A percentile compares a stretch with the other conserved stretches of the same genome.
These are phyloP conservation scores for Charadrius vociferus DNA, from an alignment of 2,113 vertebrate species.

Conservation along the genomic window DNA sequence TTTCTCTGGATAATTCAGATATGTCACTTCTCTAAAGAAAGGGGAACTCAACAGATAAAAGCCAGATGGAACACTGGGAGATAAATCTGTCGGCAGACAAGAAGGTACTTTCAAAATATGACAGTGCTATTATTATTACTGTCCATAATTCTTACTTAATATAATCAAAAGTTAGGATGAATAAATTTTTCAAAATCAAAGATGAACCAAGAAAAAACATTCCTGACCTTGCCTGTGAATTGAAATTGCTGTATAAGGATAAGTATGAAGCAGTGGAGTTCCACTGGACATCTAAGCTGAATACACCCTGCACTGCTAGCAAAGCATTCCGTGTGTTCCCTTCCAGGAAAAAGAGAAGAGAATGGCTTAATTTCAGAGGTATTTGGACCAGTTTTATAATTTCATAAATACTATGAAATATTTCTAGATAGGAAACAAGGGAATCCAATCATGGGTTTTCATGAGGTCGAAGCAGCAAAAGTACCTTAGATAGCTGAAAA, in stretches of 20 bases:
- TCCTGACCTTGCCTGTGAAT: neutral
- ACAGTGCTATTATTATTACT: neutral
- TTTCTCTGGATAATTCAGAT: neutral
- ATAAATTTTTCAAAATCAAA: neutral
- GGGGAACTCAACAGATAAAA: neutral
- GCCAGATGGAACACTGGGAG: neutral
- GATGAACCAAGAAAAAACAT: neutral
- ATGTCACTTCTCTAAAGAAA: neutral
- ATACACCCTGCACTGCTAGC: neutral
- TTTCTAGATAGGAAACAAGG: neutral
- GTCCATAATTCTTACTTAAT: neutral
- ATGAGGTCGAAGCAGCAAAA: neutral
- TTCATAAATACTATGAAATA: neutral
- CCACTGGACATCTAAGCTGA: neutral
- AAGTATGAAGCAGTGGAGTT: neutral
- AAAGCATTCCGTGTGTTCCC: neutral
- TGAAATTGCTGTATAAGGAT: neutral
- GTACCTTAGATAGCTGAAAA: neutral
- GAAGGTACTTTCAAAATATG: neutral
- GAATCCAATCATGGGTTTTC: neutral
- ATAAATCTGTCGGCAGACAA: neutral
- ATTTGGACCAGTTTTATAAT: neutral
- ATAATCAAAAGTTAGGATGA: neutral
- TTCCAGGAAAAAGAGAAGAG: neutral
- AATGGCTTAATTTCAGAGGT: neutral